Evolutionary conservation across 1,140 invertebrate species (phyloP).

Genomic region (Coenobita brevimanus): DNA sequence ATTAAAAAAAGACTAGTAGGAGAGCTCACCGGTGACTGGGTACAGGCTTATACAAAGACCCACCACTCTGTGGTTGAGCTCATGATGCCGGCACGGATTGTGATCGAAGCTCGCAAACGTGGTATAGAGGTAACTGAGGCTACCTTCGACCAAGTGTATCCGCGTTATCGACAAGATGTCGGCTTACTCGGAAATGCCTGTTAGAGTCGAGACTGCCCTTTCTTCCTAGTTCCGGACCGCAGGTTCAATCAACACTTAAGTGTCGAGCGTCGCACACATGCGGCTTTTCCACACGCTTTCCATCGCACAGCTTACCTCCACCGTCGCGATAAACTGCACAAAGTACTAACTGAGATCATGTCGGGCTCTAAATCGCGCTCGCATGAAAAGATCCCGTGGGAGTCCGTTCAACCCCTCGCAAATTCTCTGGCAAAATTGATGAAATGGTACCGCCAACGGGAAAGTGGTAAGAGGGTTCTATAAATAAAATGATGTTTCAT

Average conservation of each 20-base stretch:
- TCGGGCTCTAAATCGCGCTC: neutral
- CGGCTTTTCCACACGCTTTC: neutral
- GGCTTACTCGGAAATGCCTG: constrained; percentile 32
- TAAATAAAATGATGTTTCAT: too few relatives aligned
- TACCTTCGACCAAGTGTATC: constrained; percentile 29
- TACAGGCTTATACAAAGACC: constrained; percentile 5
- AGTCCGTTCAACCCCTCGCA: neutral
- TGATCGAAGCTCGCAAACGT: neutral
- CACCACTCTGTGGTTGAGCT: constrained; percentile 12
- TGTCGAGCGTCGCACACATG: neutral
- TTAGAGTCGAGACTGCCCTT: constrained; percentile 16
- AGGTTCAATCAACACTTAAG: constrained; percentile 15
- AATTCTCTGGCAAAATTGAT: neutral
- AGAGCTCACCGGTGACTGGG: neutral
- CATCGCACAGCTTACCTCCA: neutral
- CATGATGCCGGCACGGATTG: neutral
- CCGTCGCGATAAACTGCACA: neutral
- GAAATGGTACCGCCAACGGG: neutral
- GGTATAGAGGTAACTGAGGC: constrained; percentile 5
- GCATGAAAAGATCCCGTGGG: neutral
- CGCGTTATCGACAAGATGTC: neutral
- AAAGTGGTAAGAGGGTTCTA: too few relatives aligned
- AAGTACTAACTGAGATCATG: neutral
- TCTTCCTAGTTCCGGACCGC: constrained; percentile 1
- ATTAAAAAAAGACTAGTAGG: neutral